phyloP scores from a whole-genome alignment of 2,113 vertebrate genomes.

The Peromyscus leucopus region DNA sequence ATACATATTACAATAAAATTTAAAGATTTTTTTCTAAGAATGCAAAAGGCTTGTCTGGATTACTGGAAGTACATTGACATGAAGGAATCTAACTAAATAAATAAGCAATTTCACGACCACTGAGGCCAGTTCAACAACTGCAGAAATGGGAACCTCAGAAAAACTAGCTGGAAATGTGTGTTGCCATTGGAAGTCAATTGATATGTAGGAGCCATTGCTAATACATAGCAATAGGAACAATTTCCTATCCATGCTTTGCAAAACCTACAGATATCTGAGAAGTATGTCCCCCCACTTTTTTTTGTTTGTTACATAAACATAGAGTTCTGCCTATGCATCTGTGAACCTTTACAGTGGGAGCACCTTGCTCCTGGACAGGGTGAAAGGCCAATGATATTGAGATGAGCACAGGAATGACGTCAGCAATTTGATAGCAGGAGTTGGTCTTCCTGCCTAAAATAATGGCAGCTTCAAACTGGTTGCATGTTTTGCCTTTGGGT shows the following conservation, averaged over 20 bases:
- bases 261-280: background rate
- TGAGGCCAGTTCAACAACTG: background rate
- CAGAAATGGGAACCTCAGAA: background rate
- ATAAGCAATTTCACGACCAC: background rate
- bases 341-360: background rate
- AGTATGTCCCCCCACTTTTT: rapidly evolving
- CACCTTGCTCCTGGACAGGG: background rate
- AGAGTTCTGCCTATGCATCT: background rate
- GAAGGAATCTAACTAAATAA: background rate
- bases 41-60: background rate
- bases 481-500: background rate
- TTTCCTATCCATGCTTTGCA: background rate
- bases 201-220: background rate
- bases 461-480: background rate
- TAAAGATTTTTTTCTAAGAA: background rate
- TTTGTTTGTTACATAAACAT: background rate
- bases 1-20: constrained; percentile 14
- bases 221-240: background rate
- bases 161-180: background rate
- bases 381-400: background rate
- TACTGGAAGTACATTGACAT: background rate
- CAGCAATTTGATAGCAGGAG: background rate
- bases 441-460: background rate
- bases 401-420: background rate
- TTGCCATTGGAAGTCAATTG: background rate